These are phyloP conservation scores for Aplysina aerophoba DNA, from an alignment of 37 sponge, comb jelly and placozoan species.

Conservation along the genomic window DNA sequence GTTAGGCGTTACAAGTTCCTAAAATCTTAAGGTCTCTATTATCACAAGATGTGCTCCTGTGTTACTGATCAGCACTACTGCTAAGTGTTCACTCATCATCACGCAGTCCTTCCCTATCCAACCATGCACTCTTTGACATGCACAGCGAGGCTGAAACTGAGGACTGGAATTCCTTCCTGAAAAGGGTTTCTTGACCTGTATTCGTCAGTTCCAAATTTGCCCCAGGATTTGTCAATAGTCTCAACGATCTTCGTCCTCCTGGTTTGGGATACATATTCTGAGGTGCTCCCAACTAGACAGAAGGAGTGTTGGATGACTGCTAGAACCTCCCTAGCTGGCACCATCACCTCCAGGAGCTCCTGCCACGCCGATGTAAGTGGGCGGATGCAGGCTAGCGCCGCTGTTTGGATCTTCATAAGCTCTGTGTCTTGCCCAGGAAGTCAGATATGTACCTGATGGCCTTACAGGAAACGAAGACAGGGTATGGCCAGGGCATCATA, in stretches of 20 bases:
- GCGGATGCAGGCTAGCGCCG: not conserved
- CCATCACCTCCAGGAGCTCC: constrained; percentile 4
- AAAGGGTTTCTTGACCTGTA: not conserved
- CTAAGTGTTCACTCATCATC: too few relatives aligned
- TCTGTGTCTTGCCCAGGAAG: constrained; percentile 12
- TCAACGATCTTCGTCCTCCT: not conserved
- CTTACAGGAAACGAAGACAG: too few relatives aligned
- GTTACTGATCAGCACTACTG: too few relatives aligned
- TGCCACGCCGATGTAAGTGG: constrained; percentile 40
- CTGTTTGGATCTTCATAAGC: constrained; percentile 24
- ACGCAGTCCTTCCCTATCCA: too few relatives aligned
- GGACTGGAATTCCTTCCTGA: constrained; percentile 36
- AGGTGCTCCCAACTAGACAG: constrained; percentile 1
- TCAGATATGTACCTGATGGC: too few relatives aligned
- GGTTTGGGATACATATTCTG: not conserved
- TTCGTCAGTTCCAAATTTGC: too few relatives aligned
- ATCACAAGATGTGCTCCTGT: too few relatives aligned
- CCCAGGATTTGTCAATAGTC: not conserved
- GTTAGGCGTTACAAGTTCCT: too few relatives aligned
- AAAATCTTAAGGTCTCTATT: too few relatives aligned
- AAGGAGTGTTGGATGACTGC: not conserved
- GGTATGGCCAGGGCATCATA: too few relatives aligned
- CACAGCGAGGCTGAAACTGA: too few relatives aligned
- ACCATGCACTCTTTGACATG: too few relatives aligned
- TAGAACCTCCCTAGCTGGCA: not conserved